Percentiles rank a stretch among this genome's conserved stretches.
Conservation (phyloP, 1,140 invertebrate genomes). For the Semibalanus balanoides region DNA sequence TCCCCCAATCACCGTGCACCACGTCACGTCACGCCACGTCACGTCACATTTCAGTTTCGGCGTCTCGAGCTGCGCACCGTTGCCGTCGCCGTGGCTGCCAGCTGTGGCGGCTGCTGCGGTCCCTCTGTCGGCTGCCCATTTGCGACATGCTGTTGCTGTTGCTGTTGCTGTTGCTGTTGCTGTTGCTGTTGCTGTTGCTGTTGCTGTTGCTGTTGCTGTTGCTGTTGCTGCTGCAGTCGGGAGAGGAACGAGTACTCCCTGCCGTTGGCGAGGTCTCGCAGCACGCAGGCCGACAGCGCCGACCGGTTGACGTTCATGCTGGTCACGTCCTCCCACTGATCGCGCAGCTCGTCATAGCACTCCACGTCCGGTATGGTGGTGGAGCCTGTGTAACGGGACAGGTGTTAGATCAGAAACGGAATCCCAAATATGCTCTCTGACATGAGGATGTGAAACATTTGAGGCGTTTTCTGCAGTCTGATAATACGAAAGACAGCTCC, state of each 20-base stretch:
- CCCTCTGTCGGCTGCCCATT: too few relatives aligned
- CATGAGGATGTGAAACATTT: too few relatives aligned
- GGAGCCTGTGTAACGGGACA: background rate
- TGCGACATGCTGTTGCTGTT: background rate
- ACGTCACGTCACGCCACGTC: background rate
- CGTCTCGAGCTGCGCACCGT: background rate
- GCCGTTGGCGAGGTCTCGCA: slow-evolving; percentile 41
- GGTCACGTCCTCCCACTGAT: slow-evolving; percentile 51
- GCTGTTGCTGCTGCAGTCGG: slow-evolving; percentile 17
- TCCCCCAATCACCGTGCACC: background rate
- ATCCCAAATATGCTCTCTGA: too few relatives aligned
- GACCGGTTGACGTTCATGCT: slow-evolving; percentile 54
- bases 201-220: too few relatives aligned
- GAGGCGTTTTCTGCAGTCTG: too few relatives aligned
- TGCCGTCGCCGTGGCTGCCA: background rate
- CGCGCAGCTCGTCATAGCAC: slow-evolving; percentile 47
- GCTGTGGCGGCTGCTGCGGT: too few relatives aligned
- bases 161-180: too few relatives aligned
- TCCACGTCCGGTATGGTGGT: slow-evolving; percentile 39
- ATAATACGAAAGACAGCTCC: too few relatives aligned
- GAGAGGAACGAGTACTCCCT: slow-evolving; percentile 31
- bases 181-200: too few relatives aligned
- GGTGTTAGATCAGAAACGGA: too few relatives aligned
- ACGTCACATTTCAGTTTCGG: background rate
- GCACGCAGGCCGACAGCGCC: slow-evolving; percentile 46